phyloP scores from a whole-genome alignment of 30 jellyfish, hydroid and myxozoan species.

The Hydractinia echinata region DNA sequence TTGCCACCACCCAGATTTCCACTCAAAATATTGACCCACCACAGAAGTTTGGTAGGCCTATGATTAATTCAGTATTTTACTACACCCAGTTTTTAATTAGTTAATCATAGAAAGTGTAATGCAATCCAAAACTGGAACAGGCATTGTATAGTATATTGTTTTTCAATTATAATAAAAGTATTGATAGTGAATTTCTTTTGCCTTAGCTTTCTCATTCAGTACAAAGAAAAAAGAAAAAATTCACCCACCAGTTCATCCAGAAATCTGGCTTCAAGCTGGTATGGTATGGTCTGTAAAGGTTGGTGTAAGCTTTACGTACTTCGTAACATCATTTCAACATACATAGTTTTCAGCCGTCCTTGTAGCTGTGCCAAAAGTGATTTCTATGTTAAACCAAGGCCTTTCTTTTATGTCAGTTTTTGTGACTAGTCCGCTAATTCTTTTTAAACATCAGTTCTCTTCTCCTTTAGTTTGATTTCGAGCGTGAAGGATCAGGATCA shows the following conservation, averaged over 20 bases:
- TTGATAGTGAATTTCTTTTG: neutral
- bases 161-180: too few relatives aligned
- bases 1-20: slow-evolving; percentile 75
- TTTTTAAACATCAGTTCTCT: neutral
- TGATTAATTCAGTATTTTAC: neutral
- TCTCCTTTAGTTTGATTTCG: slow-evolving; percentile 55
- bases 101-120: neutral
- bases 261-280: slow-evolving; percentile 95
- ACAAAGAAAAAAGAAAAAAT: slow-evolving; percentile 80
- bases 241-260: slow-evolving; percentile 95
- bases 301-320: neutral
- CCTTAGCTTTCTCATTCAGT: slow-evolving; percentile 39
- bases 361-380: too few relatives aligned
- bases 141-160: neutral
- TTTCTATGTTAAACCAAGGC: too few relatives aligned
- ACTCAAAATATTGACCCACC: slow-evolving; percentile 76
- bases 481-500: slow-evolving; percentile 50
- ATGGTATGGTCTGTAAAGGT: slow-evolving; percentile 90
- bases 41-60: slow-evolving; percentile 74
- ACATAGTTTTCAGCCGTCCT: too few relatives aligned
- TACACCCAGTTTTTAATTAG: neutral
- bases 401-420: too few relatives aligned
- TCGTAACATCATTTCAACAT: too few relatives aligned
- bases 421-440: too few relatives aligned
- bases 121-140: neutral